Evolutionary conservation across 2,888 invertebrate genomes (phyloP), one percentile per base, ranked within the genome.

Genomic region (Saturnia pavonia): DNA sequence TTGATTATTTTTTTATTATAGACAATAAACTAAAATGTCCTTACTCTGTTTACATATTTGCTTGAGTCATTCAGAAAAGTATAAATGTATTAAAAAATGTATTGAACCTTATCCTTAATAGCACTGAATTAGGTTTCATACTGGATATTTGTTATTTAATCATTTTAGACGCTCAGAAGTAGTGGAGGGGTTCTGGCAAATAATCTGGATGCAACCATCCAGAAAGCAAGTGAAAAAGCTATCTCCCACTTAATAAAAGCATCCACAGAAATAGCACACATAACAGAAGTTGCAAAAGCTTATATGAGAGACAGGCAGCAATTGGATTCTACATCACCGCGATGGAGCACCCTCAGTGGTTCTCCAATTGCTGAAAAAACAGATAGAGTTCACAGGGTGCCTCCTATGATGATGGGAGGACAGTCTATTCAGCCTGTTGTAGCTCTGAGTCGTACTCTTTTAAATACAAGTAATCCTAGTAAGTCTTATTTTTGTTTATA

Each of bases 361-460:
- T 86, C 89, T 7, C 88, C 88, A 0, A 70, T 63, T 7, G 14
- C 74, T 0, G 78, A 76, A 0, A 84, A 78, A 27, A 79, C 74
- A 0, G 90, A 91, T 14, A 90, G 84, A 74, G 82, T 92, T 4
- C 88, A 91, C 74, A 76, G 88, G 70, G 93, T 94, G 3, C 88
- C 88, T 0, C 93, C 93, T 0, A 78, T 88, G 85, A 80, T 90
- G 81, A 82, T 91, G 57, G 92, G 90, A 0, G 93, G 93, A 0
- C 87, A 87, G 73, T 87, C 88, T 0, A 89, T 92, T 74, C 93
- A 93, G 74, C 93, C 93, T 0, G 91, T 92, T 0, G 92, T 94
- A 0, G 82, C 91, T 4, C 80, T 94, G 2, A 91, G 88, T 68
- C 84, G 92, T 71, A 85, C 89, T 42, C 72, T 88, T 19, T 70